Base-by-base conservation (phyloP, 2,113 vertebrate species). In the Alaudala cheleensis region DNA sequence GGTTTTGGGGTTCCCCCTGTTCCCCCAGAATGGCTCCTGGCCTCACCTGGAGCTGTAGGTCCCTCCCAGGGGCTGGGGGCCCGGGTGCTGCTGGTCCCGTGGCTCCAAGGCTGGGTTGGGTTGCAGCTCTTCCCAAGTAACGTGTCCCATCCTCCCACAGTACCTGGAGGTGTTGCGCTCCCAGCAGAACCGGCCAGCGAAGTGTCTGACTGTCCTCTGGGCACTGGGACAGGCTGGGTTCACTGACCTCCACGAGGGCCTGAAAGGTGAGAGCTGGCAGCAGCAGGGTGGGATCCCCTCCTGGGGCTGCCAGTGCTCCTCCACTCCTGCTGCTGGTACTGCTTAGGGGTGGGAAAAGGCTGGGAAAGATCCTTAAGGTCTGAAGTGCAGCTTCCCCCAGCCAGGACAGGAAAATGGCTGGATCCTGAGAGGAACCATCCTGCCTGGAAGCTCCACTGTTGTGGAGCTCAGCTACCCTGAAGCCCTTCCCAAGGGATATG, bases 131-230 rank as follows among this genome's bases (percentile, higher is more conserved):
- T 11, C n/a, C 34, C 7, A 1, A 0, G 5, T 40, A 0, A 54
- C 0, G 0, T 10, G 16, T 76, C 12, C 23, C 2, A 0, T 54
- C 22, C 39, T 14, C 11, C 39, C 44, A 1, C 95, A 99, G 99
- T 99, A 99, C 97, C 93, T 99, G 92, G 99, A 99, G 90, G 96
- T 99, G 79, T 44, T 99, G 95, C 98, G 99, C 33, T 99, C 98
- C 1, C 98, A 99, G 64, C 98, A 99, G 97, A 99, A 98, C 96
- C 98, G 97, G 70, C 98, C 99, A 1, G 97, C 92, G 1, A 99
- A 99, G 78, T 99, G 99, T 96, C 97, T 99, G 73, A 99, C 98
- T 9, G 98, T 99, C 88, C 99, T 99, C 98, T 99, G 99, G 99
- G 98, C 98, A 1, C 96, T 99, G 93, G 99, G 99, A 5, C 99